Base-by-base conservation (phyloP, 2,888 invertebrate species). In the Drosophila diplacantha region DNA sequence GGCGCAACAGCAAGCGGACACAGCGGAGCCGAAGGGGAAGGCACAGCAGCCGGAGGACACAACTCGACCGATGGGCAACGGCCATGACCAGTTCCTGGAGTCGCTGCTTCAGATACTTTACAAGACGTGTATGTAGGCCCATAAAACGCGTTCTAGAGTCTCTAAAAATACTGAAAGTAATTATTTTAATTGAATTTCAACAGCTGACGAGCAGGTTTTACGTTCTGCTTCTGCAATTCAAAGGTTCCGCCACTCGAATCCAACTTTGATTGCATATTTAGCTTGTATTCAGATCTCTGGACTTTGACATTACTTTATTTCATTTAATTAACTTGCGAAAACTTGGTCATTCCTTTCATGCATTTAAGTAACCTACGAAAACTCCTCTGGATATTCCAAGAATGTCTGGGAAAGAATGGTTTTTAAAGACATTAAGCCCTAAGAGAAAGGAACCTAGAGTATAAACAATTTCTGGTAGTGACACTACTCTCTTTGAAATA, bases 41-140 rank as follows among this genome's bases (percentile, higher is more conserved):
- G n/a, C 34, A 22, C 22, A 22, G 22, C 41, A 41, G 11, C 8
- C 22, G 9, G 18, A 29, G 8, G 16, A 39, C 20, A 39, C 6
- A 16, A 7, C 16, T 3, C 12, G 7, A 4, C 16, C 43, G 0
- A 5, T 31, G 20, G 14, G 14, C 18, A 14, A 14, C 8, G 18
- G 31, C 5, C 31, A 31, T 3, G 78, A 78, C 32, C 73, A 69
- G 20, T 50, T 73, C 5, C 16, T 66, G 9, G 61, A 64, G 7
- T 31, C 50, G 8, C 7, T 69, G 11, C 38, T 61, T 0, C 53
- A 73, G 6, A 31, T 54, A 8, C 16, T 75, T 16, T 39, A 72
- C n/a, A 72, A 61, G 38, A 34, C 67, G 2, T 71, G 75, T 78
- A 68, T 50, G 74, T 26, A 47, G 2, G 6, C 32, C 47, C 3